These are phyloP conservation scores for Tupiocoris notatus DNA, from an alignment of 2,888 invertebrate genomes.

Conservation along the genomic window DNA sequence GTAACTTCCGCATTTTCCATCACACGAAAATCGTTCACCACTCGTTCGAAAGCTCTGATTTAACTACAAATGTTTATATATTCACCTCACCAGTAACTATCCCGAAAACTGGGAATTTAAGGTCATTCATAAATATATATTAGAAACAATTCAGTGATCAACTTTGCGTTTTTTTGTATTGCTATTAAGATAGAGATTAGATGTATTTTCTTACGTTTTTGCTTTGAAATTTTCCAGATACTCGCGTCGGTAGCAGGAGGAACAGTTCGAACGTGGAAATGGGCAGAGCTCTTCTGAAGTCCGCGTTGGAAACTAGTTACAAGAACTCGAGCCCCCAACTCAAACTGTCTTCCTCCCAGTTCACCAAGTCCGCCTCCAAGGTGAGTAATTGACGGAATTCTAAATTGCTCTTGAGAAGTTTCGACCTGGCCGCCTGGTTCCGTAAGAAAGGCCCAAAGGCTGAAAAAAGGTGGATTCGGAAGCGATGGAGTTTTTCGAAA, in stretches of 20 bases:
- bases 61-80: too few relatives aligned
- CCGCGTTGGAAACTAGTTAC: constrained; percentile 65
- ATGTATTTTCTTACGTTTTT: too few relatives aligned
- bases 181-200: too few relatives aligned
- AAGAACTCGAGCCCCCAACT: constrained; percentile 49
- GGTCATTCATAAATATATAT: too few relatives aligned
- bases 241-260: constrained; percentile 47
- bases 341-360: constrained; percentile 46
- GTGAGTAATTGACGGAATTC: constrained; percentile 32
- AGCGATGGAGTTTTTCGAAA: background rate
- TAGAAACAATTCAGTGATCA: too few relatives aligned
- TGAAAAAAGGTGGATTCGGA: background rate
- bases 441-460: background rate
- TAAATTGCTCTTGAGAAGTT: constrained; percentile 17
- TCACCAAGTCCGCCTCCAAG: constrained; percentile 42
- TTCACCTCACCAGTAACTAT: too few relatives aligned
- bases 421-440: background rate
- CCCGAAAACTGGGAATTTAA: too few relatives aligned
- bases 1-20: too few relatives aligned
- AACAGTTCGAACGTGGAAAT: constrained; percentile 48
- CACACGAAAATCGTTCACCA: too few relatives aligned
- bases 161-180: too few relatives aligned
- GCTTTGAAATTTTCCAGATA: too few relatives aligned
- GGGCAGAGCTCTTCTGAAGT: constrained; percentile 59
- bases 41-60: too few relatives aligned